Evolutionary conservation across 1,140 invertebrate genomes (phyloP).

Genomic region (Arion vulgaris): DNA sequence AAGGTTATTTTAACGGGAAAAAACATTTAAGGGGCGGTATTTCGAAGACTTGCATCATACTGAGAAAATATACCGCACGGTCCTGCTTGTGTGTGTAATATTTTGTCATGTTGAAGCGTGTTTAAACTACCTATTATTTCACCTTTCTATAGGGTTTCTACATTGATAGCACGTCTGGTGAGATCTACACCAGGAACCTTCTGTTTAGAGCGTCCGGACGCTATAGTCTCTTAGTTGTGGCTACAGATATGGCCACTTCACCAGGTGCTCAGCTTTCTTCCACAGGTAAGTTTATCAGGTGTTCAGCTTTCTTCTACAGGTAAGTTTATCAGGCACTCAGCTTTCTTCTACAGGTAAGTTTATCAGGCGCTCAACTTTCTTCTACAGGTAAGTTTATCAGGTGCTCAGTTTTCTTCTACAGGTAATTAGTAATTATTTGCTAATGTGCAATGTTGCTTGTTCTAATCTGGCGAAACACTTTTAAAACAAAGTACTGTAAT

Average conservation of each 20-base stretch:
- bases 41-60: too few species aligned
- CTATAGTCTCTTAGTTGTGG: slow-evolving; percentile 84
- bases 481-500: too few species aligned
- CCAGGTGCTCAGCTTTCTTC: slow-evolving; percentile 86
- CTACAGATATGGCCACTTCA: slow-evolving; percentile 90
- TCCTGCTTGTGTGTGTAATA: too few species aligned
- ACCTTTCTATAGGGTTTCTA: slow-evolving; percentile 74
- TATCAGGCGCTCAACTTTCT: slow-evolving; percentile 79
- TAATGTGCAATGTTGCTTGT: too few species aligned
- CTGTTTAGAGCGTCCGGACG: slow-evolving; percentile 84
- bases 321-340: slow-evolving; percentile 75
- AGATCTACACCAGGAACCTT: slow-evolving; percentile 77
- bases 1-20: too few species aligned
- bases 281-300: slow-evolving; percentile 73
- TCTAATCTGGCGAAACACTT: too few species aligned
- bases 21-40: too few species aligned
- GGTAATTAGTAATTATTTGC: too few species aligned
- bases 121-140: neutral
- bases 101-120: too few species aligned
- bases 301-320: slow-evolving; percentile 83
- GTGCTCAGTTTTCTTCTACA: too few species aligned
- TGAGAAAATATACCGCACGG: too few species aligned
- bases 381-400: slow-evolving; percentile 76
- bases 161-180: slow-evolving; percentile 86
- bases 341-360: slow-evolving; percentile 79